Evolutionary conservation across 1,140 invertebrate species (phyloP).

Genomic region (Lordiphosa stackelbergi): DNA sequence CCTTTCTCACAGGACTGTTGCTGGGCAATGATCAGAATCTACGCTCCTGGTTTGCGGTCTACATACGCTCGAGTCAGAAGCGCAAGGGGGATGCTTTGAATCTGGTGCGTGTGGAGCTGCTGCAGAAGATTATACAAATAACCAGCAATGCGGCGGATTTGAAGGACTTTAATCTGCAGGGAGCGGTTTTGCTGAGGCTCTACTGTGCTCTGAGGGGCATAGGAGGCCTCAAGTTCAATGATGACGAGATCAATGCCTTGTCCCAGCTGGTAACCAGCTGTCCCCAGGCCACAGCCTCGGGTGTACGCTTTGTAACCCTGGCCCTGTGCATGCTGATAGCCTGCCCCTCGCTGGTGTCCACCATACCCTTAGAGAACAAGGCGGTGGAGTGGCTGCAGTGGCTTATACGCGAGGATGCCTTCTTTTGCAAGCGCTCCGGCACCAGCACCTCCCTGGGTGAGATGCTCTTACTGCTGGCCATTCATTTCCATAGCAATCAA

Average conservation of each 20-base stretch:
- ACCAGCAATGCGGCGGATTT: conserved; percentile 78
- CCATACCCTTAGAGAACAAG: conserved; percentile 89
- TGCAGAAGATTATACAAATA: conserved; percentile 81
- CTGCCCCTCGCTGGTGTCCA: conserved; percentile 90
- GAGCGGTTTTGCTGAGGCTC: conserved; percentile 87
- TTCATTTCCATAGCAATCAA: conserved; percentile 97
- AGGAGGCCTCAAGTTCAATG: conserved; percentile 94
- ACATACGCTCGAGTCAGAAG: conserved; percentile 94
- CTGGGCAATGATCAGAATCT: conserved; percentile 93
- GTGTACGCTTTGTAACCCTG: conserved; percentile 94
- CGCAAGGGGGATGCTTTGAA: conserved; percentile 86
- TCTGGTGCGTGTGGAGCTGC: conserved; percentile 88
- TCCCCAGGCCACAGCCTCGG: conserved; percentile 92
- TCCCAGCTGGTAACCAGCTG: conserved; percentile 92
- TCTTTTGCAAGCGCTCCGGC: conserved; percentile 88
- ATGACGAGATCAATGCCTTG: conserved; percentile 92
- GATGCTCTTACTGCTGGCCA: conserved; percentile 96
- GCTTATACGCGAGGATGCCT: conserved; percentile 93
- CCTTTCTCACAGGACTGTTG: conserved; percentile 93
- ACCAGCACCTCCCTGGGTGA: conserved; percentile 94
- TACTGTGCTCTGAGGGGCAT: conserved; percentile 96
- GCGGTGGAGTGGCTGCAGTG: conserved; percentile 97
- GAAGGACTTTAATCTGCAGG: conserved; percentile 84
- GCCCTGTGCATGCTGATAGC: conserved; percentile 96
- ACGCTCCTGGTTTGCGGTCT: conserved; percentile 94